A percentile compares a stretch with the other conserved stretches of the same genome.
Conservation (phyloP, 2,797 vertebrate genomes). For the Urophycis tenuis region DNA sequence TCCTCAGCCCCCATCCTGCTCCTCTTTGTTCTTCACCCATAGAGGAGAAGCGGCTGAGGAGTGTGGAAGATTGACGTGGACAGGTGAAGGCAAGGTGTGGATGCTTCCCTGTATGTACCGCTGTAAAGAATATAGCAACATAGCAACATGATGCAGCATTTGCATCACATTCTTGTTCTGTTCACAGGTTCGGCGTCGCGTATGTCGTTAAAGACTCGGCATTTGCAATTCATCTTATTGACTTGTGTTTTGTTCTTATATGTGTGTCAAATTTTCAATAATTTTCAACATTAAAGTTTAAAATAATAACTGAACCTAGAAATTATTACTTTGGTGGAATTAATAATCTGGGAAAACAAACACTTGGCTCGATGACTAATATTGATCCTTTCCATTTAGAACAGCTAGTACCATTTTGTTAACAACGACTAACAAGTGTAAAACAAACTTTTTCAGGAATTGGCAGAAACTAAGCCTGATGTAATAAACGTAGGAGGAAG, state of each 20-base stretch:
- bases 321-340: too few relatives aligned
- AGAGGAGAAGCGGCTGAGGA: not conserved
- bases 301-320: not conserved
- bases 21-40: not conserved
- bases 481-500: not conserved
- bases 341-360: too few relatives aligned
- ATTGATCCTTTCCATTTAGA: not conserved
- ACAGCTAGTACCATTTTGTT: not conserved
- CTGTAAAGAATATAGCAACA: not conserved
- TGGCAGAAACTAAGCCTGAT: not conserved
- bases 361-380: not conserved
- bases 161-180: not conserved
- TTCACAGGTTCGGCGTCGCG: not conserved
- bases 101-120: not conserved
- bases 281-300: not conserved
- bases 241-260: too few relatives aligned
- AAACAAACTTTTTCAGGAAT: not conserved
- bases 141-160: not conserved
- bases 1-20: not conserved
- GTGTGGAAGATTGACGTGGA: not conserved
- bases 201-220: not conserved
- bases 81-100: not conserved
- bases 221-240: too few relatives aligned
- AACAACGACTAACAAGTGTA: not conserved
- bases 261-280: not conserved